phyloP scores from a whole-genome alignment of 2,888 invertebrate species.

The Dasysyrphus tricinctus region DNA sequence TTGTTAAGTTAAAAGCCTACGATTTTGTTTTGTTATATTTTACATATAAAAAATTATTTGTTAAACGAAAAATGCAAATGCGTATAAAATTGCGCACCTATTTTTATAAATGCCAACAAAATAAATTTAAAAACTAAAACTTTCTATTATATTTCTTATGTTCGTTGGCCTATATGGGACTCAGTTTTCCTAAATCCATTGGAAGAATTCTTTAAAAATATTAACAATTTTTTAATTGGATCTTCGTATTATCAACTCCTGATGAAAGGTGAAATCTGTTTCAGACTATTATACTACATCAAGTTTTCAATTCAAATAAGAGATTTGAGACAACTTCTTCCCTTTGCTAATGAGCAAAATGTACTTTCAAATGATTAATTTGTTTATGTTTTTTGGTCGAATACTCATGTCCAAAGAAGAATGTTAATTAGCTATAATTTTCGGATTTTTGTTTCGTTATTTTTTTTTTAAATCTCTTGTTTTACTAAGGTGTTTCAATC shows the following conservation, averaged over 20 bases:
- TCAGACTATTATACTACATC: too few relatives aligned
- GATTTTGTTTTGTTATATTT: too few relatives aligned
- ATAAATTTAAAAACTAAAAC: too few relatives aligned
- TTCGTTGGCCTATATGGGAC: too few relatives aligned
- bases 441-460: not conserved
- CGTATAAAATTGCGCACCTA: too few relatives aligned
- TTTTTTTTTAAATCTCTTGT: not conserved
- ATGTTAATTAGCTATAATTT: not conserved
- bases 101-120: too few relatives aligned
- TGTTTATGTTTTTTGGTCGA: not conserved
- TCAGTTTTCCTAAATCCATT: too few relatives aligned
- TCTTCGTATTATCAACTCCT: not conserved
- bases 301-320: not conserved
- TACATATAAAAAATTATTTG: too few relatives aligned
- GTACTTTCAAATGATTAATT: constrained; percentile 6
- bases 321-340: not conserved
- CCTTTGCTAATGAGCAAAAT: not conserved
- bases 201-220: not conserved
- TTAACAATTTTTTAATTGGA: not conserved
- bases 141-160: too few relatives aligned
- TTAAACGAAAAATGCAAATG: too few relatives aligned
- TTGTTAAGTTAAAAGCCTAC: too few relatives aligned
- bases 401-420: not conserved
- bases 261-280: not conserved
- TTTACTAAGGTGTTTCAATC: not conserved